Base-by-base conservation (phyloP, 2,113 vertebrate species). In the Perca schrenkii region DNA sequence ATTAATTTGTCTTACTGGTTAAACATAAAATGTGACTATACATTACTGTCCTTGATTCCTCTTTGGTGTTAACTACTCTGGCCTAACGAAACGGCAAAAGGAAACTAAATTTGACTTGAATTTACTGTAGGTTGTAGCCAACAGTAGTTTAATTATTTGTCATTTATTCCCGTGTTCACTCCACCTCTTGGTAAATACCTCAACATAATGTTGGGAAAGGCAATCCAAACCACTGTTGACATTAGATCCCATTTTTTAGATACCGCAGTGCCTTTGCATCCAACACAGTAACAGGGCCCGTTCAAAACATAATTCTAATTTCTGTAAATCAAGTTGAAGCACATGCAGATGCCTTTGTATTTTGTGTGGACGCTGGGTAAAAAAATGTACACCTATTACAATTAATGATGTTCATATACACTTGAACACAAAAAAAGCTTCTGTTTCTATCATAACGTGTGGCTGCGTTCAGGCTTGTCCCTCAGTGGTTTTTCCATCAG, bases 401-500 rank as follows among this genome's bases (percentile, higher is more conserved):
- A 79, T 86, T 84, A 84, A 87, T 84, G 36, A 25, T 49, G 63
- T 78, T 77, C 80, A 81, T 63, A 72, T 67, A 78, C 71, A 70
- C 83, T 84, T 79, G 73, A 86, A 74, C 86, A 89, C 80, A 89
- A 56, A 76, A 79, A 72, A 66, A 6, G 6, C 52, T 7, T 66
- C 49, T 54, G 22, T 65, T 82, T 90, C 77, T 8, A 50, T 72
- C 49, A 15, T 17, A 54, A 78, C 52, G 28, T 34, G 56, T 69
- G 71, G 47, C 61, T 47, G 74, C 75, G 49, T 82, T 84, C 57
- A 52, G 61, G 63, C 85, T 78, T 86, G 80, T 85, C 84, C 92
- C 57, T 86, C 82, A 36, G 61, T 56, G 77, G 75, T 82, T 90
- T 93, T 92, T 86, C 88, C 91, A 93, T 92, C 84, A 94, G 83